Evolutionary conservation across 30 jellyfish, hydroid and myxozoan genomes (phyloP).

Genomic region (Calvadosia cruxmelitensis): DNA sequence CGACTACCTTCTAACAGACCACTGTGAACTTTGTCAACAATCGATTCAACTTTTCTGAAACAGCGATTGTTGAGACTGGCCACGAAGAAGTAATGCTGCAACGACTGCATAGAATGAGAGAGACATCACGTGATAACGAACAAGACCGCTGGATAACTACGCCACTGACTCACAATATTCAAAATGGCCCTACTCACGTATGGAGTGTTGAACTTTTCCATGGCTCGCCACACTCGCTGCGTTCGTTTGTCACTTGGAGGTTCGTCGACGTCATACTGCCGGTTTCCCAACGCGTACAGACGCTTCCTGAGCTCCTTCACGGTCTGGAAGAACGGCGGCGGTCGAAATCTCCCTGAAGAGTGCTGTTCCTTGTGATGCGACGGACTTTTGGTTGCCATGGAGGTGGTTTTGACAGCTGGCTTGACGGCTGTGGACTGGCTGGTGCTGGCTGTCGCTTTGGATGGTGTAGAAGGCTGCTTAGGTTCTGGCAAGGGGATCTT

Average conservation of each 20-base stretch:
- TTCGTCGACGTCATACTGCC: conserved; percentile 3
- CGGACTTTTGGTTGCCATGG: too few relatives aligned
- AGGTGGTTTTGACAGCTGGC: neutral
- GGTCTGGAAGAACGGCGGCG: conserved; percentile 22
- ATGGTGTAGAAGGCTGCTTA: neutral
- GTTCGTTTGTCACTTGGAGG: conserved; percentile 14
- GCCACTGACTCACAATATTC: too few relatives aligned
- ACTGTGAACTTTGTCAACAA: neutral
- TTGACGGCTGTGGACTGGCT: neutral
- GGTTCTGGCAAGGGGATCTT: neutral
- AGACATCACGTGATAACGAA: too few relatives aligned
- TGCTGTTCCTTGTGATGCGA: neutral
- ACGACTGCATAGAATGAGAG: too few relatives aligned
- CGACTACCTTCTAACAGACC: conserved; percentile 26
- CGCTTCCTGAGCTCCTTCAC: conserved; percentile 9
- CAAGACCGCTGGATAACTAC: too few relatives aligned
- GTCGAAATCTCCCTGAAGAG: conserved; percentile 19
- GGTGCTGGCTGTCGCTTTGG: neutral
- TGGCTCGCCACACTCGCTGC: conserved; percentile 14
- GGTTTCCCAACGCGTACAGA: conserved; percentile 12
- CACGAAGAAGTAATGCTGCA: conserved; percentile 21
- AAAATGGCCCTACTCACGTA: neutral
- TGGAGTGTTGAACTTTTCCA: conserved; percentile 11
- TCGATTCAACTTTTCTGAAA: conserved; percentile 5
- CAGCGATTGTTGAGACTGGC: conserved; percentile 27